phyloP scores from a whole-genome alignment of 2,888 invertebrate genomes.

The Drosophila nr. perissopoda region DNA sequence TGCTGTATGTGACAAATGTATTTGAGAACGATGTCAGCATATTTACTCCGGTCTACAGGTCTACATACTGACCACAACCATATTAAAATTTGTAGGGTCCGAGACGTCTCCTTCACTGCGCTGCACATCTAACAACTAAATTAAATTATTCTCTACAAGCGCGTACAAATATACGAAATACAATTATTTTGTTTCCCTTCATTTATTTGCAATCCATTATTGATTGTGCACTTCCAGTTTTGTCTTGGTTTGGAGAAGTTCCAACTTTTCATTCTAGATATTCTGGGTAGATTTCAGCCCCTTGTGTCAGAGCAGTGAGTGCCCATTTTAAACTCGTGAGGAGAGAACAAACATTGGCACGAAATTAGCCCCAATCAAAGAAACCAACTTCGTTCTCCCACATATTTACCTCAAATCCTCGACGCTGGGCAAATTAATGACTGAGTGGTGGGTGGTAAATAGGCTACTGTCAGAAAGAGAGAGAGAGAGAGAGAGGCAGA shows the following conservation, averaged over 20 bases:
- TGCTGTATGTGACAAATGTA: neutral
- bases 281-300: neutral
- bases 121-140: neutral
- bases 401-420: neutral
- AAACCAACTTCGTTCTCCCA: neutral
- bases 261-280: neutral
- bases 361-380: constrained; percentile 43
- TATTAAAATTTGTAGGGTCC: neutral
- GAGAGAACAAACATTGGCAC: constrained; percentile 38
- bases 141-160: neutral
- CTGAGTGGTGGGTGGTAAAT: neutral
- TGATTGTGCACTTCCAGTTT: neutral
- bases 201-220: neutral
- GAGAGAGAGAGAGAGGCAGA: neutral
- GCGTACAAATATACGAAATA: neutral
- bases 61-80: neutral
- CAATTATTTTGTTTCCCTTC: neutral
- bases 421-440: neutral
- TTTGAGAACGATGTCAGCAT: neutral
- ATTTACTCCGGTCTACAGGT: neutral
- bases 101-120: neutral
- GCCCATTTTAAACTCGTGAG: neutral
- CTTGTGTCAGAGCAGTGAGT: neutral
- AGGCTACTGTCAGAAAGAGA: neutral
- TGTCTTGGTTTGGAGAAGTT: neutral